Conservation (phyloP, 1,140 invertebrate species). For the Macrotrachela quadricornifera region DNA sequence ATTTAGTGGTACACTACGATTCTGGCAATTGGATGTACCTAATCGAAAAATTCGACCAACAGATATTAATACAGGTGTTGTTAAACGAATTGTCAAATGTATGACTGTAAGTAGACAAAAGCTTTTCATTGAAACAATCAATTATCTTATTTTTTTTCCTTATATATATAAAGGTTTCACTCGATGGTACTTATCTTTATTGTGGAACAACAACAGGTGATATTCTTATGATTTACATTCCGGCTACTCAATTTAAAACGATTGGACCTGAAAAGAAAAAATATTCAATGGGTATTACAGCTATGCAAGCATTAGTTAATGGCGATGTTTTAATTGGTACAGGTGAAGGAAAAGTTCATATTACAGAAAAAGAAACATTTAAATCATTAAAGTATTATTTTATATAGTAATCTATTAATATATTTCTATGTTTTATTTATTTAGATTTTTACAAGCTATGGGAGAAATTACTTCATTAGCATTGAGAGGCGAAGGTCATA, state of each 20-base stretch:
- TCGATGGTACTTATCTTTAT: constrained; percentile 30
- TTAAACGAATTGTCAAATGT: constrained; percentile 29
- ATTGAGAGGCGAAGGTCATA: constrained; percentile 28
- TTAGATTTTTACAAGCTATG: too few relatives aligned
- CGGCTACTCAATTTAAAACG: constrained; percentile 17
- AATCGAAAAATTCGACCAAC: constrained; percentile 45
- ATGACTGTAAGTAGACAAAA: constrained; percentile 19
- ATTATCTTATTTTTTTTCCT: too few relatives aligned
- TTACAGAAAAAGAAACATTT: constrained; percentile 8
- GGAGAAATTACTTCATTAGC: constrained; percentile 24
- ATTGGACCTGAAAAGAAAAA: constrained; percentile 22
- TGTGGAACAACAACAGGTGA: constrained; percentile 62
- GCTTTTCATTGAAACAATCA: neutral
- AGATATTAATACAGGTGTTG: constrained; percentile 38
- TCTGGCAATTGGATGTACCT: constrained; percentile 52
- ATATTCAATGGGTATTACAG: constrained; percentile 39
- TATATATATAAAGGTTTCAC: neutral
- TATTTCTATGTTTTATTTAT: constrained; percentile 31
- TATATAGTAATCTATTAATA: neutral
- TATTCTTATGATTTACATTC: constrained; percentile 29
- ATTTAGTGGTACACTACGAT: constrained; percentile 40
- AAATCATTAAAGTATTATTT: constrained; percentile 4
- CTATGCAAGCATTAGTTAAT: constrained; percentile 38
- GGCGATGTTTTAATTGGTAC: constrained; percentile 46
- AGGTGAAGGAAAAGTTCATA: constrained; percentile 49